Conservation (phyloP, 2,113 vertebrate genomes). For the Suncus etruscus region DNA sequence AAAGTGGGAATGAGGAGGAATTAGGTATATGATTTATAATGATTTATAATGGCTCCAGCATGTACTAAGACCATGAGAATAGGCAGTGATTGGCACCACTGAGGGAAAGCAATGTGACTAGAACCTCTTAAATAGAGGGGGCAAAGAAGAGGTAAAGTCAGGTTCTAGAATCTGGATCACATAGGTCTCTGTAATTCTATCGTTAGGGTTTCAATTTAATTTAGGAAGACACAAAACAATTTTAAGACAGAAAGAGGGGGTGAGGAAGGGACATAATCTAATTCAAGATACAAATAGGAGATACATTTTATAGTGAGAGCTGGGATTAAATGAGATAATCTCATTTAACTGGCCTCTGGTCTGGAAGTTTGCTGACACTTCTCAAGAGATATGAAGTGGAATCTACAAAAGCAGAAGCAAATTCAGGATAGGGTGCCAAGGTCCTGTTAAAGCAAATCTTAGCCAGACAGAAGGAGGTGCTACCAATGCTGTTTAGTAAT, state of each 20-base stretch:
- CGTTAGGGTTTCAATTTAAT: not conserved
- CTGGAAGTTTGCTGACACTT: not conserved
- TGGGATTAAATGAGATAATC: not conserved
- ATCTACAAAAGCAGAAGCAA: not conserved
- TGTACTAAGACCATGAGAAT: not conserved
- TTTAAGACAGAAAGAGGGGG: not conserved
- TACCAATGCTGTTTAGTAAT: not conserved
- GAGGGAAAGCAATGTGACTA: no score
- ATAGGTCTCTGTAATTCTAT: not conserved
- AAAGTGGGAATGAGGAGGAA: not conserved
- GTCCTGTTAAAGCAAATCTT: not conserved
- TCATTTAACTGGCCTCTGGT: not conserved
- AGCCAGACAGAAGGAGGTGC: not conserved
- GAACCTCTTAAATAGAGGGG: not conserved
- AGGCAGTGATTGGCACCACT: not conserved
- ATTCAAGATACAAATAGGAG: not conserved
- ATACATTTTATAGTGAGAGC: not conserved
- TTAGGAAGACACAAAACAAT: not conserved
- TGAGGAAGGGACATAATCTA: not conserved
- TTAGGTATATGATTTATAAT: not conserved
- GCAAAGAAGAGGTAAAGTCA: not conserved
- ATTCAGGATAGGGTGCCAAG: not conserved
- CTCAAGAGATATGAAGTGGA: not conserved
- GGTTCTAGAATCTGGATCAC: fast-evolving
- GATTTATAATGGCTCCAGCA: no score